phyloP scores from a whole-genome alignment of 2,113 vertebrate genomes.

The Rhinichthys klamathensis region DNA sequence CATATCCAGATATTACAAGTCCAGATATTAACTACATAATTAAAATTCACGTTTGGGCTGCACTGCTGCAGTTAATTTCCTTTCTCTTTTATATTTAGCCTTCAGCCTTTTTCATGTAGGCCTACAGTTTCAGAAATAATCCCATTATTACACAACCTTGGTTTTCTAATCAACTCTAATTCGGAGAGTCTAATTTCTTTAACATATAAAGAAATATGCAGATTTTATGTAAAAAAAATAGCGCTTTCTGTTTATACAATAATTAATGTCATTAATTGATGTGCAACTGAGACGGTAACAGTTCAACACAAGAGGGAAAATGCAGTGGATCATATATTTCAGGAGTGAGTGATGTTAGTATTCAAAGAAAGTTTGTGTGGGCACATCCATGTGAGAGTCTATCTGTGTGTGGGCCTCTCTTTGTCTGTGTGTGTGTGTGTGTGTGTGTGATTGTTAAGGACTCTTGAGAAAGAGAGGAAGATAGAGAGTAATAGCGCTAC shows the following conservation, averaged over 20 bases:
- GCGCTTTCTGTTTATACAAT: neutral
- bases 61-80: constrained; percentile 29
- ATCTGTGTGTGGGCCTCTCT: constrained; percentile 23
- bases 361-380: constrained; percentile 25
- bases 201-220: neutral
- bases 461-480: neutral
- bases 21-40: neutral
- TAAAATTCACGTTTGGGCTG: constrained; percentile 43
- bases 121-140: constrained; percentile 54
- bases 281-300: neutral
- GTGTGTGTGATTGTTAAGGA: neutral
- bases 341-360: neutral
- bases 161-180: constrained; percentile 66
- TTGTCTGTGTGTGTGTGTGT: neutral
- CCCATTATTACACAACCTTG: constrained; percentile 56
- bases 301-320: neutral
- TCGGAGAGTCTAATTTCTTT: constrained; percentile 60
- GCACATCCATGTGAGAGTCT: constrained; percentile 12
- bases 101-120: constrained; percentile 63
- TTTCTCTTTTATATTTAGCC: constrained; percentile 52
- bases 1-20: neutral
- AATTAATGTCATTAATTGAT: neutral
- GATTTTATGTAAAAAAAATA: neutral
- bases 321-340: neutral
- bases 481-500: neutral